Evolutionary conservation across 2,888 invertebrate genomes (phyloP).

Genomic region (Colostygia pectinataria): DNA sequence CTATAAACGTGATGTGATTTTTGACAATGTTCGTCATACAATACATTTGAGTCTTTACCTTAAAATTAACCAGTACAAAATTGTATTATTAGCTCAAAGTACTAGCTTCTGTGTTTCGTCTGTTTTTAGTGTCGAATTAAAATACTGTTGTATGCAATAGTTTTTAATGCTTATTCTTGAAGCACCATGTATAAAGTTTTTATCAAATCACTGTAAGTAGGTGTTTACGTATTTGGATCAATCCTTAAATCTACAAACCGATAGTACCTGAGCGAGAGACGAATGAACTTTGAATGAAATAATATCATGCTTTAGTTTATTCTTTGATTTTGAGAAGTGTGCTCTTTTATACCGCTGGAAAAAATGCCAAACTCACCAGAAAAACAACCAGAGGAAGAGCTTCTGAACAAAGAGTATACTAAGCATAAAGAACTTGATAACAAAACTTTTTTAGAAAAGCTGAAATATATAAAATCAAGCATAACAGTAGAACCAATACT

Average conservation of each 20-base stretch:
- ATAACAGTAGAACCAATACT: slow-evolving; percentile 89
- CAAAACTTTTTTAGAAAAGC: slow-evolving; percentile 78
- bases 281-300: slow-evolving; percentile 42
- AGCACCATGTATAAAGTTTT: slow-evolving; percentile 24
- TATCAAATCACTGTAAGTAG: slow-evolving; percentile 10
- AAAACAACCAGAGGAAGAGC: slow-evolving; percentile 52
- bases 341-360: neutral
- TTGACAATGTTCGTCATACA: too few relatives aligned
- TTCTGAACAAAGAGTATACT: slow-evolving; percentile 47
- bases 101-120: too few relatives aligned
- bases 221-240: slow-evolving; percentile 32
- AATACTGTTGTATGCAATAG: too few relatives aligned
- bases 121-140: too few relatives aligned
- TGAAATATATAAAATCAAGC: slow-evolving; percentile 78
- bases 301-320: slow-evolving; percentile 39
- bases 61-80: too few relatives aligned
- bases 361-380: slow-evolving; percentile 48
- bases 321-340: slow-evolving; percentile 32
- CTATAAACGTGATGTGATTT: too few relatives aligned
- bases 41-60: too few relatives aligned
- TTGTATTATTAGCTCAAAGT: too few relatives aligned
- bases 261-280: slow-evolving; percentile 40
- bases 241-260: slow-evolving; percentile 32
- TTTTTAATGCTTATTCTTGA: neutral
- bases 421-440: slow-evolving; percentile 44